Base-by-base conservation (phyloP, 2,888 invertebrate species). In the Bhutanitis thaidina region DNA sequence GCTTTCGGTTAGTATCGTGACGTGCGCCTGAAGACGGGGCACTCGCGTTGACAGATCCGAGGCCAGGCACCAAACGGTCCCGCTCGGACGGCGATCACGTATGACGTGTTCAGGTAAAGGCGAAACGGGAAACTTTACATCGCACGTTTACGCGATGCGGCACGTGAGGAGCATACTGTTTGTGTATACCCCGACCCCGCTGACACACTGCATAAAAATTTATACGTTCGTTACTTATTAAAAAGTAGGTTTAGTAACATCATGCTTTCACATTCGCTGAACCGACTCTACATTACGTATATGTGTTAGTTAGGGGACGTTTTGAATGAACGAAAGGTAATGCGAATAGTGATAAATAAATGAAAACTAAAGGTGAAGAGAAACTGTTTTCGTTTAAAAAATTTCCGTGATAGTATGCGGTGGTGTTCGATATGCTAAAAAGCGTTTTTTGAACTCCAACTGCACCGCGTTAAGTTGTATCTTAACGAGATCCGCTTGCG, bases 1-100 rank as follows among this genome's bases (percentile, higher is more conserved):
- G 79, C 80, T 76, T 69, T 66, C 67, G 77, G 77, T 75, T 69
- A 77, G 76, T 77, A 72, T 56, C 54, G 12, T 7, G 27, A 7
- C 5, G 27, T 27, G 27, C 27, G 27, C 27, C 27, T 8, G 8
- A 27, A 27, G 27, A 27, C 29, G 13, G 40, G n/a, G n/a, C 37
- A 2, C 4, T 12, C 34, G 12, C 34, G 34, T 34, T 34, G 34
- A 34, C 34, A 30, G 30, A 7, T 34, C 34, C 27, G 1, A n/a
- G 13, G 13, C 34, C 32, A 7, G 34, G 5, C 34, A 7, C 12
- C 34, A 34, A 34, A 12, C 12, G 12, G 12, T 34, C 34, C 34
- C 12, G 34, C n/a, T 34, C 4, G 12, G 7, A 12, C 12, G 12
- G 12, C 7, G 34, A 34, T 34, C 12, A 25, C 25, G 39, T 39